phyloP scores from a whole-genome alignment of 2,888 invertebrate species.

The Stenolophus ochropezus region DNA sequence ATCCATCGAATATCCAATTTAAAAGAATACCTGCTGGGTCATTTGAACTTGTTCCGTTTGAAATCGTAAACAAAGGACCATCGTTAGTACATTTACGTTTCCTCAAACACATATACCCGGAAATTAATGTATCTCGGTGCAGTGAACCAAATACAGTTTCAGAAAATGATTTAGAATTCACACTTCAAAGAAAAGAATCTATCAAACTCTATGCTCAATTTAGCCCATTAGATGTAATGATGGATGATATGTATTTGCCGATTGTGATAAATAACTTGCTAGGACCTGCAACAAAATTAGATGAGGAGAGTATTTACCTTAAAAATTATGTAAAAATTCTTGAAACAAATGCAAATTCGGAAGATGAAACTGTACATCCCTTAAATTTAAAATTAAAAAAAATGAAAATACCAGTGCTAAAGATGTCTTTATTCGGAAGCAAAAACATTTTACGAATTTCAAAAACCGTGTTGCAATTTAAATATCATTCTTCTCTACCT shows the following conservation, averaged over 20 bases:
- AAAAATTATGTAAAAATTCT: neutral
- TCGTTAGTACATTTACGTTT: slow-evolving; percentile 67
- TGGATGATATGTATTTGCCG: slow-evolving; percentile 77
- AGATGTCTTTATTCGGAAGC: slow-evolving; percentile 6
- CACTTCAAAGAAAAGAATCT: slow-evolving; percentile 66
- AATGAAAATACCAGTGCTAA: neutral
- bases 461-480: slow-evolving; percentile 58
- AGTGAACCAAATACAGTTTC: slow-evolving; percentile 26
- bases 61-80: slow-evolving; percentile 68
- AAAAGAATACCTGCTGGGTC: slow-evolving; percentile 72
- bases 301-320: slow-evolving; percentile 61
- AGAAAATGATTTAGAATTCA: neutral
- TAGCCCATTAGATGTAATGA: slow-evolving; percentile 71
- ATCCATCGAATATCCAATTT: slow-evolving; percentile 73
- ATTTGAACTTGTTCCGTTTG: slow-evolving; percentile 67
- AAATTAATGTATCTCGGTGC: slow-evolving; percentile 68
- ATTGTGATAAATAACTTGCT: slow-evolving; percentile 77
- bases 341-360: neutral
- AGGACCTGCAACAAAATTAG: slow-evolving; percentile 74
- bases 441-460: slow-evolving; percentile 60
- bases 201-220: slow-evolving; percentile 71
- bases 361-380: neutral
- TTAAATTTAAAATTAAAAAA: neutral
- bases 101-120: slow-evolving; percentile 68
- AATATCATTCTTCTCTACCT: slow-evolving; percentile 13